Evolutionary conservation across 2,113 vertebrate genomes (phyloP).

Genomic region (Madoqua kirkii): DNA sequence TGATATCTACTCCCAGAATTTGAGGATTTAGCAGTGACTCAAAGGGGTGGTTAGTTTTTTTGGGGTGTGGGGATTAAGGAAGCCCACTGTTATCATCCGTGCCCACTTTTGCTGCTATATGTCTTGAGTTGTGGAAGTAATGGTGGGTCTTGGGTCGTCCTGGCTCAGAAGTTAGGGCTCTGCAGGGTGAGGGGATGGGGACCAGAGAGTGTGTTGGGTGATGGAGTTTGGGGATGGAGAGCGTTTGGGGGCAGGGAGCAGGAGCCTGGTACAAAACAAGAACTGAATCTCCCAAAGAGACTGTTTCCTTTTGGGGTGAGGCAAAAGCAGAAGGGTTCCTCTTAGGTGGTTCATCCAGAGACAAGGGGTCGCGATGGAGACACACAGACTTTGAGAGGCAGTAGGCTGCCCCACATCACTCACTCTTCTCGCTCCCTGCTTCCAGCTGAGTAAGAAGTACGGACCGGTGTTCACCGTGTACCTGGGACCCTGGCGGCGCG

Average conservation of each 20-base stretch:
- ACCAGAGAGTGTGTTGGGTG: background rate
- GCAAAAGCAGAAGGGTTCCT: background rate
- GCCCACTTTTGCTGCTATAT: background rate
- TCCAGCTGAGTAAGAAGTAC: constrained; percentile 57
- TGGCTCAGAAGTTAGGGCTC: background rate
- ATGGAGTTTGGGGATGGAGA: background rate
- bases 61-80: fast-evolving
- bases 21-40: background rate
- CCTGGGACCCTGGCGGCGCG: constrained; percentile 56
- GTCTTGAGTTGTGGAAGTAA: background rate
- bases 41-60: background rate
- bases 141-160: background rate
- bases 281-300: background rate
- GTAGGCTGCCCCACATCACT: too few relatives aligned
- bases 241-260: background rate
- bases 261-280: background rate
- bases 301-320: background rate
- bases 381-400: background rate
- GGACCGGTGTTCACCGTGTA: constrained; percentile 71
- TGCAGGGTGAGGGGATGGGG: background rate
- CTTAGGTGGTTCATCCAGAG: background rate
- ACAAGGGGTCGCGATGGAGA: background rate
- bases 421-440: background rate
- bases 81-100: background rate
- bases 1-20: background rate